Evolutionary conservation across 2,113 vertebrate species (phyloP).

Genomic region (Eclectus roratus): DNA sequence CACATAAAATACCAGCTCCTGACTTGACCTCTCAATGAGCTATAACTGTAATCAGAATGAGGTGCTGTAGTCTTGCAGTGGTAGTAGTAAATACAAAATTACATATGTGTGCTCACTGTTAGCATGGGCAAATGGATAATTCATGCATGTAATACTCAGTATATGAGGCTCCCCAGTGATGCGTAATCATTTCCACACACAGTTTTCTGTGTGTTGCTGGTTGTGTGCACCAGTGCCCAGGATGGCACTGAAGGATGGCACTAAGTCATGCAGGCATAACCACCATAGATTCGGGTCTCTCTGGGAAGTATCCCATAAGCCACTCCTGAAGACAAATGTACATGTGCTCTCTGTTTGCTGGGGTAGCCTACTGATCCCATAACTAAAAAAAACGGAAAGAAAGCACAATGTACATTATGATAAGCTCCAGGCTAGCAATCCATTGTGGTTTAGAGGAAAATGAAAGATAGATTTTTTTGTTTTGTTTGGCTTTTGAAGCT

Average conservation of each 20-base stretch:
- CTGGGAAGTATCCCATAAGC: background rate
- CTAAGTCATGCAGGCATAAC: background rate
- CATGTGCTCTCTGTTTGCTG: rapidly evolving
- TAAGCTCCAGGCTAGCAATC: background rate
- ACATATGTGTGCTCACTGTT: background rate
- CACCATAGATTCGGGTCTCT: background rate
- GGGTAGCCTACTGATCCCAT: background rate
- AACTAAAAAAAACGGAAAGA: background rate
- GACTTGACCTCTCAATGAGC: background rate
- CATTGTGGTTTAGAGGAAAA: background rate
- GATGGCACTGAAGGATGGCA: background rate
- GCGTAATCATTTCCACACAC: background rate
- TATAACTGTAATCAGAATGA: background rate
- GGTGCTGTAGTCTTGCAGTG: background rate
- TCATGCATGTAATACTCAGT: background rate
- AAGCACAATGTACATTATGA: background rate
- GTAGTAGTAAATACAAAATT: background rate
- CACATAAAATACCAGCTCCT: background rate
- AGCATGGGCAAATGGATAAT: background rate
- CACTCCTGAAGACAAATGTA: background rate
- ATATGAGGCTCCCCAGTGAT: background rate
- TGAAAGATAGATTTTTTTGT: background rate
- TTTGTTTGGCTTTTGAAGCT: background rate
- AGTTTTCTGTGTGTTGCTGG: background rate
- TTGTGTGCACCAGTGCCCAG: background rate